phyloP scores from a whole-genome alignment of 1,140 invertebrate species.

The roundworm (Caenorhabditis elegans) region WBcel235 BX284604.4:7118501-7119000 shows the following conservation, averaged over 20 bases:
- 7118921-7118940: constrained; percentile 24
- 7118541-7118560: too few species aligned
- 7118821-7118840: constrained; percentile 61
- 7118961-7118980: constrained; percentile 15
- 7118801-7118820: background rate
- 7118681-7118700: constrained; percentile 61
- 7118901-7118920: constrained; percentile 65
- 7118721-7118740: constrained; percentile 62
- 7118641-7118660: too few species aligned
- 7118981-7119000: constrained; percentile 61
- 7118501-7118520: background rate
- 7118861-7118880: constrained; percentile 58
- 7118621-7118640: too few species aligned
- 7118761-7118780: constrained; percentile 33
- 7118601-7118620: too few species aligned
- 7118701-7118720: constrained; percentile 61
- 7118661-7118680: too few species aligned
- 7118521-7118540: background rate
- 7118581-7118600: too few species aligned
- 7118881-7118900: constrained; percentile 63
- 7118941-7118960: background rate
- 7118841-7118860: constrained; percentile 64
- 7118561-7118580: too few species aligned
- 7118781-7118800: background rate
- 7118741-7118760: constrained; percentile 60